A percentile compares a stretch with the other conserved stretches of the same genome.
Conservation (phyloP, 1,140 invertebrate species). For the Ridgeia piscesae region DNA sequence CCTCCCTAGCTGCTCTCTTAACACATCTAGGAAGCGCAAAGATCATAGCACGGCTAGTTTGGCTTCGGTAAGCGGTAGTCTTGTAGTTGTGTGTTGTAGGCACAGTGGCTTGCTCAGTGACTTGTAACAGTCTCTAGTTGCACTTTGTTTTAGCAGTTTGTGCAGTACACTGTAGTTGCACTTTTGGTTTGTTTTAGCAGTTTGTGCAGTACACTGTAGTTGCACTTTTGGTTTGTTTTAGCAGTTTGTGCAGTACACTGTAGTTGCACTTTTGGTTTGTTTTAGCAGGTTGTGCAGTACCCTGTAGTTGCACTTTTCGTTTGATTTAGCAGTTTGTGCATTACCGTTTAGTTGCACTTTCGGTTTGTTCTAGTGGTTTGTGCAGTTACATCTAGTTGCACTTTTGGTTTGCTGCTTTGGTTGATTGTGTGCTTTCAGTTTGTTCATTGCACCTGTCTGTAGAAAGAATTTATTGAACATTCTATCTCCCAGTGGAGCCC, state of each 20-base stretch:
- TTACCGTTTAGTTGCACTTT: background rate
- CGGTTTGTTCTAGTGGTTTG: background rate
- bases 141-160: background rate
- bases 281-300: background rate
- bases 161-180: background rate
- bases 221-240: background rate
- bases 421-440: background rate
- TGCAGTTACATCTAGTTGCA: background rate
- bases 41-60: background rate
- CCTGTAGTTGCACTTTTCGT: background rate
- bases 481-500: background rate
- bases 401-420: background rate
- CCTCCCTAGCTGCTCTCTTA: background rate
- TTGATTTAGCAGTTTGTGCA: background rate
- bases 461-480: background rate
- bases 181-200: background rate
- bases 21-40: background rate
- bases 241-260: no score
- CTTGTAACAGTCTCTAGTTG: no score
- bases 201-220: background rate
- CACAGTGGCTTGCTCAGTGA: background rate
- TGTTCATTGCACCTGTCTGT: background rate
- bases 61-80: background rate
- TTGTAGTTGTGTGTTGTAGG: background rate
- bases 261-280: background rate